Conservation (phyloP, 2,888 invertebrate species). For the Hypselothyrea guttata region DNA sequence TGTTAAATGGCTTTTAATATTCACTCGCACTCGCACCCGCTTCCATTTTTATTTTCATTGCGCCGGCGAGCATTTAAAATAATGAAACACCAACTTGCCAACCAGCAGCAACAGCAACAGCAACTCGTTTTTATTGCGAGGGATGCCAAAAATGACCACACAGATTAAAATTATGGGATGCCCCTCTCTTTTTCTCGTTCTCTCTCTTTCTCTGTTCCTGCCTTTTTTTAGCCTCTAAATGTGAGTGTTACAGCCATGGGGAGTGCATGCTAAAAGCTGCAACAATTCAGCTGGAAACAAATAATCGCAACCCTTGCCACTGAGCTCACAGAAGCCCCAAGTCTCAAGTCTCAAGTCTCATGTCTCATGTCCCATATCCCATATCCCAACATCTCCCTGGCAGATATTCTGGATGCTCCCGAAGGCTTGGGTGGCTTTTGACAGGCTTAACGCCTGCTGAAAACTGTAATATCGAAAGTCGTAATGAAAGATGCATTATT, state of each 20-base stretch:
- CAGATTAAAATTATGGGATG: slow-evolving; percentile 5
- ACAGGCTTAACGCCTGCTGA: not conserved
- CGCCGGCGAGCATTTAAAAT: slow-evolving; percentile 45
- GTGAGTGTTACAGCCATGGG: too few species aligned
- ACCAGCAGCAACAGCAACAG: not conserved
- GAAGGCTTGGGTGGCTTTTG: too few species aligned
- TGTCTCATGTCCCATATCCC: too few species aligned
- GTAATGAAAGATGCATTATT: too few species aligned
- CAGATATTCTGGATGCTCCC: too few species aligned
- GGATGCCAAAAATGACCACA: slow-evolving; percentile 3
- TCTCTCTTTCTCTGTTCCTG: too few species aligned
- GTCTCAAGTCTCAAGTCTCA: too few species aligned
- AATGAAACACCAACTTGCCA: slow-evolving; percentile 28
- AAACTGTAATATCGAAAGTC: not conserved
- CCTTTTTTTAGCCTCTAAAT: too few species aligned
- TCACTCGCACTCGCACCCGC: slow-evolving; percentile 27
- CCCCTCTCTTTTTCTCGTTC: not conserved
- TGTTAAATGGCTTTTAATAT: slow-evolving; percentile 50
- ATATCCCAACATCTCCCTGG: too few species aligned
- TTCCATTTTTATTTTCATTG: slow-evolving; percentile 47
- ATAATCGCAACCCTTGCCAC: not conserved
- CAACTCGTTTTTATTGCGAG: slow-evolving; percentile 16
- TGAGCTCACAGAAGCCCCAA: too few species aligned
- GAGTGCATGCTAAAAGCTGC: too few species aligned
- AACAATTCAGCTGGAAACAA: not conserved